These are phyloP conservation scores for Monochamus saltuarius DNA, from an alignment of 1,140 invertebrate genomes.

Conservation along the genomic window DNA sequence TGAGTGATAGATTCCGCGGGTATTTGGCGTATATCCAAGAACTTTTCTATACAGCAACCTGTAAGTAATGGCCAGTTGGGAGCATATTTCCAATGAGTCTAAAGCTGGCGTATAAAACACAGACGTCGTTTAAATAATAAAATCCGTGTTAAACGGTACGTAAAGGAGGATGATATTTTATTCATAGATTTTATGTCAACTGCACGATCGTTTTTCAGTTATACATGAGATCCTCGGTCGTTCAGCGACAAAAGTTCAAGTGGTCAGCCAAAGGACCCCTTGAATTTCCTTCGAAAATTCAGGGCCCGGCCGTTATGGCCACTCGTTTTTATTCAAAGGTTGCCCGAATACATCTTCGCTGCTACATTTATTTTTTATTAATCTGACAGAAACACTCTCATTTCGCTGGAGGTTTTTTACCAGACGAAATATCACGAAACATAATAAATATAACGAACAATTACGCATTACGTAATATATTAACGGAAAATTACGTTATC, in stretches of 20 bases:
- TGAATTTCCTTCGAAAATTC: constrained; percentile 13
- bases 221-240: constrained; percentile 12
- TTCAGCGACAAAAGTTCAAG: constrained; percentile 15
- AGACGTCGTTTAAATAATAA: constrained; percentile 16
- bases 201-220: constrained; percentile 20
- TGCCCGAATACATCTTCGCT: constrained; percentile 15
- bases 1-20: too few relatives aligned
- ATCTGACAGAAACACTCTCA: constrained; percentile 13
- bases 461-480: too few relatives aligned
- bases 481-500: too few relatives aligned
- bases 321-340: constrained; percentile 18
- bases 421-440: too few relatives aligned
- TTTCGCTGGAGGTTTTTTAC: too few relatives aligned
- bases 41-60: too few relatives aligned
- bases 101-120: constrained; percentile 12
- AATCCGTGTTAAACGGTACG: constrained; percentile 18
- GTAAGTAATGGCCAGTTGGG: too few relatives aligned
- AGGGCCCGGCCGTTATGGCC: constrained; percentile 8
- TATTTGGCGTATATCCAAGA: too few relatives aligned
- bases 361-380: constrained; percentile 15
- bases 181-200: constrained; percentile 19
- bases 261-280: constrained; percentile 17
- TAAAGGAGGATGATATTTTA: constrained; percentile 16
- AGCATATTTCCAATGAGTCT: constrained; percentile 4
- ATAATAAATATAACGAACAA: too few relatives aligned